Conservation (phyloP, 2,113 vertebrate genomes). For the Odocoileus virginianus region DNA sequence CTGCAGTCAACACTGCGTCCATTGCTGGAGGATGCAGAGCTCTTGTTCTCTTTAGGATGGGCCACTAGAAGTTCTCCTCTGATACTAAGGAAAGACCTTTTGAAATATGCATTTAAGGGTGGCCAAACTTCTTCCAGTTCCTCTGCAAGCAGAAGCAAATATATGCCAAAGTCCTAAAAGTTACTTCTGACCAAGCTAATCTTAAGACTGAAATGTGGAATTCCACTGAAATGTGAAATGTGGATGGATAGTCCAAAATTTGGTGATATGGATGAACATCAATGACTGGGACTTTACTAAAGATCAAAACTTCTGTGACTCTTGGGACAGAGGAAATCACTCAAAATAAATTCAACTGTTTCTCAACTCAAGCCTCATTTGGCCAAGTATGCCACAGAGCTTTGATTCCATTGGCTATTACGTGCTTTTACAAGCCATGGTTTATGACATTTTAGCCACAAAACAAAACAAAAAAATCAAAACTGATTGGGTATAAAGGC, state of each 20-base stretch:
- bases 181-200: conserved; percentile 12
- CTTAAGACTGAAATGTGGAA: neutral
- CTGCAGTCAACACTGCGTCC: neutral
- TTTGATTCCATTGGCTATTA: neutral
- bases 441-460: neutral
- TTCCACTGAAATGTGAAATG: neutral
- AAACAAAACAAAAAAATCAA: conserved; percentile 8
- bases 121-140: neutral
- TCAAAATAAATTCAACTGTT: neutral
- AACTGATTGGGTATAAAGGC: neutral
- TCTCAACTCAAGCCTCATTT: neutral
- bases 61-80: neutral
- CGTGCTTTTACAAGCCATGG: neutral
- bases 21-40: neutral
- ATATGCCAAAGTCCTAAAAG: neutral
- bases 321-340: neutral
- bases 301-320: neutral
- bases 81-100: neutral
- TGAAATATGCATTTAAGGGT: neutral
- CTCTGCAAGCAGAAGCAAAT: neutral
- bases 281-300: neutral
- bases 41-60: neutral
- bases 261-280: neutral
- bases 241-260: neutral
- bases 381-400: neutral